phyloP scores from a whole-genome alignment of 2,797 vertebrate species.

The Pantherophis alleghaniensis region DNA sequence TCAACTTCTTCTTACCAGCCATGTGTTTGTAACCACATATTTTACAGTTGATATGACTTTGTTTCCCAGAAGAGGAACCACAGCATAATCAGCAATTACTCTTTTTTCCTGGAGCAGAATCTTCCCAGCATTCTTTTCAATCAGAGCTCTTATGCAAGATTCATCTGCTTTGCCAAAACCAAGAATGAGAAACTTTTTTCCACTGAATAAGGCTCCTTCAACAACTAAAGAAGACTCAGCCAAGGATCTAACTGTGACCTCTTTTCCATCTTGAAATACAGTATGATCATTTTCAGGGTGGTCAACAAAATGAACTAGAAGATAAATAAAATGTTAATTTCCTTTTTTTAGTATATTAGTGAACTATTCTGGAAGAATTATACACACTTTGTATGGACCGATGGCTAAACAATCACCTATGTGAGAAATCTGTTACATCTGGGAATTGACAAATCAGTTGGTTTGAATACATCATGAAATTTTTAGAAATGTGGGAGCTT shows the following conservation, averaged over 20 bases:
- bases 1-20: conserved; percentile 85
- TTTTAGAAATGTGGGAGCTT: background rate
- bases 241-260: conserved; percentile 42
- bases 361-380: background rate
- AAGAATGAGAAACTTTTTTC: conserved; percentile 83
- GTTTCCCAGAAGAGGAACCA: conserved; percentile 91
- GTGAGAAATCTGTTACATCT: background rate
- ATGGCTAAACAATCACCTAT: background rate
- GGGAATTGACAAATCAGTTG: background rate
- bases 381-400: background rate
- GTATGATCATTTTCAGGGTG: conserved; percentile 41
- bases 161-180: conserved; percentile 86
- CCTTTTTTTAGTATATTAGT: conserved; percentile 18
- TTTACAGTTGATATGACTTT: conserved; percentile 87
- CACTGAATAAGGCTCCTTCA: conserved; percentile 80
- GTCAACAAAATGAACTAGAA: conserved; percentile 71
- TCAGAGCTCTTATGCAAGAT: conserved; percentile 75
- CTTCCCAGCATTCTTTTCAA: conserved; percentile 86
- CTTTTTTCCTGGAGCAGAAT: conserved; percentile 75
- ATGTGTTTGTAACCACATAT: conserved; percentile 93
- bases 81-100: conserved; percentile 86
- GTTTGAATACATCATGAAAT: background rate
- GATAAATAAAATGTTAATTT: conserved; percentile 20
- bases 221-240: conserved; percentile 67
- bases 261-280: conserved; percentile 59